These are phyloP conservation scores for Phlogophora meticulosa DNA, from an alignment of 2,888 invertebrate species.

Conservation along the genomic window DNA sequence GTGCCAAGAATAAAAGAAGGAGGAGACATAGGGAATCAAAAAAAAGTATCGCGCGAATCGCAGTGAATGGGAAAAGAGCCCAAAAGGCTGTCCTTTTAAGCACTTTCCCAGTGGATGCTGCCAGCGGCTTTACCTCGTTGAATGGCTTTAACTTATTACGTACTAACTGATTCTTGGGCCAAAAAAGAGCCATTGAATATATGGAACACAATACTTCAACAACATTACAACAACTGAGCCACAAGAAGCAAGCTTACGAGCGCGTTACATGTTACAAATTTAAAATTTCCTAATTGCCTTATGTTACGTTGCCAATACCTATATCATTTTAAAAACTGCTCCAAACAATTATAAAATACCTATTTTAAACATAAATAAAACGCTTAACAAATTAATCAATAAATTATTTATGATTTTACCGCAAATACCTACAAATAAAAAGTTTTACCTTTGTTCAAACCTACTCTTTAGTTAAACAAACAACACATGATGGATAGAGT, in stretches of 20 bases:
- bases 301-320: too few species aligned
- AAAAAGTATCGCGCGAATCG: too few species aligned
- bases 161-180: not conserved
- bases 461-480: slow-evolving; percentile 5
- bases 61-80: too few species aligned
- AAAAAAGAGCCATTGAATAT: not conserved
- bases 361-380: slow-evolving; percentile 1
- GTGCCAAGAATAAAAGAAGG: too few species aligned
- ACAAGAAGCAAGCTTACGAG: too few species aligned
- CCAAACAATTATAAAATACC: not conserved
- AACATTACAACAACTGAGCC: not conserved
- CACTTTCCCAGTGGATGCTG: too few species aligned
- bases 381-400: not conserved
- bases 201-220: not conserved
- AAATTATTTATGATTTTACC: slow-evolving; percentile 9
- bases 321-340: not conserved
- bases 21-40: too few species aligned
- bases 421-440: slow-evolving; percentile 6
- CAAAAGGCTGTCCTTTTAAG: too few species aligned
- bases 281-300: too few species aligned
- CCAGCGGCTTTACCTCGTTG: not conserved
- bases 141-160: too few species aligned
- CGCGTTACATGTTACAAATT: too few species aligned
- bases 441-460: slow-evolving; percentile 3
- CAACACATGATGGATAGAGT: not conserved